Evolutionary conservation across 2,888 invertebrate genomes (phyloP), one percentile per base, ranked within the genome.

Genomic region (Perithous albicinctus): DNA sequence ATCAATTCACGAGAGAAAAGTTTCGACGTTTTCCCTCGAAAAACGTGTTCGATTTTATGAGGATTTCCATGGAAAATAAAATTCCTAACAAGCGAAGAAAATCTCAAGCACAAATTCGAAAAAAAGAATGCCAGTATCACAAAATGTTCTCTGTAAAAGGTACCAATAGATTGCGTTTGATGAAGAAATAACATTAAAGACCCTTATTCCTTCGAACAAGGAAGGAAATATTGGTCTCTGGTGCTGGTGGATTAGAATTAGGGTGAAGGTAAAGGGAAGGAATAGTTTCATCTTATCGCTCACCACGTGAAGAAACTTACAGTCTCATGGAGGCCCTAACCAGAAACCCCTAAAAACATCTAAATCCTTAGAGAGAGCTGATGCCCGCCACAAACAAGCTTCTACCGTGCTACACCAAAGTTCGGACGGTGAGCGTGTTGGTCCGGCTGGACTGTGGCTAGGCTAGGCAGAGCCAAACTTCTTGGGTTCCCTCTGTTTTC

Each of bases 341-440:
- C 38, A 35, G 23, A 12, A 38, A 10, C 51, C 61, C 29, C 38
- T 23, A 38, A 41, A 56, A 81, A 69, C 67, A 69, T 69, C 73
- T 59, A 74, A 78, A 81, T 78, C 81, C 43, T 59, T 32, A 56
- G 66, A 72, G 66, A 72, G 67, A 12, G 35, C n/a, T 41, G 29
- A 56, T 63, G 43, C 20, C n/a, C 43, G 48, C 29, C 54, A 43
- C 35, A 61, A 23, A 38, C 38, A 23, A 3, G 43, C 29, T 67
- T 35, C 43, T 38, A 76, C 80, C 80, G 69, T 67, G 48, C 74
- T 82, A 72, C 74, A 83, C 76, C 76, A 81, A 83, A 82, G 74
- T 80, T 15, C 38, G 29, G 63, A 72, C 46, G 67, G 56, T 46
- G 26, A 35, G 67, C 41, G 41, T 54, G 61, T 73, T 69, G 81